A percentile compares a stretch with the other conserved stretches of the same genome.
Conservation (phyloP, 2,797 vertebrate species). For the Xyrichtys novacula region DNA sequence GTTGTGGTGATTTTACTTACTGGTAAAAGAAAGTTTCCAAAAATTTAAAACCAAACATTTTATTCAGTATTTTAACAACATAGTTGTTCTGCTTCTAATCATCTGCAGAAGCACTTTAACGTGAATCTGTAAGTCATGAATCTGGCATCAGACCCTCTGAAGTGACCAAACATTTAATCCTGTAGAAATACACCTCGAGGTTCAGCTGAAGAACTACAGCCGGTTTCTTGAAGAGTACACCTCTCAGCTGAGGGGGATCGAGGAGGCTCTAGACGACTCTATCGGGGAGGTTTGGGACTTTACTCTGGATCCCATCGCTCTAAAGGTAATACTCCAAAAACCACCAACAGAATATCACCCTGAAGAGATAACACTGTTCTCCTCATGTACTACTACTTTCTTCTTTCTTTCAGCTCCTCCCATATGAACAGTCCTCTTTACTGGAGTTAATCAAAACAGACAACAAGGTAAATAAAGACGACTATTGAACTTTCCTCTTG, state of each 20-base stretch:
- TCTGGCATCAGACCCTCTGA: neutral
- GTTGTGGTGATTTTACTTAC: too few relatives aligned
- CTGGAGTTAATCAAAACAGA: conserved; percentile 98
- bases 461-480: conserved; percentile 90
- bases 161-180: neutral
- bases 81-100: neutral
- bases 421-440: conserved; percentile 95
- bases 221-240: conserved; percentile 97
- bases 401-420: conserved; percentile 88
- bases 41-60: too few relatives aligned
- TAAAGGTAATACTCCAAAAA: conserved; percentile 86
- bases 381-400: neutral
- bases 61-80: neutral
- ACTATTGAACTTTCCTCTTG: neutral
- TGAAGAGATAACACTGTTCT: neutral
- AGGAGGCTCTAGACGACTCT: conserved; percentile 96
- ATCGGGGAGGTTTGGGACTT: conserved; percentile 99
- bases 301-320: conserved; percentile 94
- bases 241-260: conserved; percentile 93
- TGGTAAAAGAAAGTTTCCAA: neutral
- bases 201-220: conserved; percentile 96
- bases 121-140: neutral
- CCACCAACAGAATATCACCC: neutral
- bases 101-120: neutral
- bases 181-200: conserved; percentile 97